These are phyloP conservation scores for Sisyra nigra DNA, from an alignment of 2,888 invertebrate species.

Conservation along the genomic window DNA sequence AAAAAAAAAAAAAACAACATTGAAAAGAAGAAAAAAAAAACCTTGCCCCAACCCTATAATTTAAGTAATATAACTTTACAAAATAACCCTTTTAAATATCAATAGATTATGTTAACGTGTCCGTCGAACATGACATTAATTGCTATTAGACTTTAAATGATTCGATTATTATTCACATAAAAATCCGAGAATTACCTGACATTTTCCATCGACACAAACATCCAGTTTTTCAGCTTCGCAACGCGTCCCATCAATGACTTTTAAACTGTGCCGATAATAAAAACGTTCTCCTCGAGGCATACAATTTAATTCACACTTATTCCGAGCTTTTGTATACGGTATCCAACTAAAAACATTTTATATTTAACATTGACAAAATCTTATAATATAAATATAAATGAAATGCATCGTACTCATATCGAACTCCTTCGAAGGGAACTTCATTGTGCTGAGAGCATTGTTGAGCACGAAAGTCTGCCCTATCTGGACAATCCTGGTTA, in stretches of 20 bases:
- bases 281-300: slow-evolving; percentile 84
- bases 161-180: not conserved
- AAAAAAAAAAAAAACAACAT: slow-evolving; percentile 9
- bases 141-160: too few species aligned
- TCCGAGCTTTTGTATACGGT: slow-evolving; percentile 72
- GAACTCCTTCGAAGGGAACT: slow-evolving; percentile 63
- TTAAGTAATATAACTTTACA: not conserved
- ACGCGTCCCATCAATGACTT: slow-evolving; percentile 71
- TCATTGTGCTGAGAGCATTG: slow-evolving; percentile 81
- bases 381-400: not conserved
- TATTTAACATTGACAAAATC: slow-evolving; percentile 2
- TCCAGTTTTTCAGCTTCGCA: slow-evolving; percentile 71
- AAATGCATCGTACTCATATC: slow-evolving; percentile 50
- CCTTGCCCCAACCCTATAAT: not conserved
- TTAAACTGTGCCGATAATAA: slow-evolving; percentile 70
- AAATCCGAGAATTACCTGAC: slow-evolving; percentile 50
- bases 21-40: slow-evolving; percentile 1
- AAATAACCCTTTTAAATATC: not conserved
- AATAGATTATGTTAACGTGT: not conserved
- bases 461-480: slow-evolving; percentile 66
- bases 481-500: slow-evolving; percentile 60
- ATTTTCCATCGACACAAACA: slow-evolving; percentile 88
- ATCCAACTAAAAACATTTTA: slow-evolving; percentile 47
- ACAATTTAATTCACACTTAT: slow-evolving; percentile 90
- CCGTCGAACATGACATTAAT: not conserved